Base-by-base conservation (phyloP, 2,888 invertebrate genomes). In the Nematopogon swammerdamellus region DNA sequence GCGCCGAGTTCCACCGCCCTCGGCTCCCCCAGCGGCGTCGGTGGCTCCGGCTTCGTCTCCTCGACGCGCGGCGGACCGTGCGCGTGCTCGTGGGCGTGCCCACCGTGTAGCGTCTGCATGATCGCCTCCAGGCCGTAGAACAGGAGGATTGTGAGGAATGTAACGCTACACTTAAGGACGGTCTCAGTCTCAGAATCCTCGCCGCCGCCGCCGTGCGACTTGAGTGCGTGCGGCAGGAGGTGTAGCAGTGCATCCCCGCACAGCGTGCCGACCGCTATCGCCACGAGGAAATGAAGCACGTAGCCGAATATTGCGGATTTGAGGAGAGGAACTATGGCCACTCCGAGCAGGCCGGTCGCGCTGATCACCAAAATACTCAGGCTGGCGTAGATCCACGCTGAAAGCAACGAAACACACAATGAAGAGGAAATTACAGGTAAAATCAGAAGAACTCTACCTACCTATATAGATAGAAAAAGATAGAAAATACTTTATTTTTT, bases 161-260 rank as follows among this genome's bases (percentile, higher is more conserved):
- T 85, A 53, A 85, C 84, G 47, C 86, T 82, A 52, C 88, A 89
- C 59, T 87, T 83, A 57, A 84, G 72, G n/a, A 87, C 79, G 1
- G 72, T 68, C 61, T 72, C 73, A 3, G 73, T 76, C 62, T 83
- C 82, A 59, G 74, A 73, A 58, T 73, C 71, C 19, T 64, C 67
- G 4, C 67, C 67, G 8, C 68, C 53, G 0, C 68, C 57, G 16
- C 72, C 76, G 54, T 80, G 77, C 1, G 73, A 70, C 55, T 73
- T 75, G 5, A 81, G 67, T 0, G 80, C 85, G 57, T 88, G 88
- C 1, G 91, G 91, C 48, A 91, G 63, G 5, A 91, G 80, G 61
- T 85, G 85, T 3, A 92, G 80, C 5, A 92, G 67, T 0, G 91
- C 91, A 63, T 92, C 91, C 1, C 91, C 91, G 47, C 87, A 84